Base-by-base conservation (phyloP, 2,888 invertebrate species). In the Automeris io region DNA sequence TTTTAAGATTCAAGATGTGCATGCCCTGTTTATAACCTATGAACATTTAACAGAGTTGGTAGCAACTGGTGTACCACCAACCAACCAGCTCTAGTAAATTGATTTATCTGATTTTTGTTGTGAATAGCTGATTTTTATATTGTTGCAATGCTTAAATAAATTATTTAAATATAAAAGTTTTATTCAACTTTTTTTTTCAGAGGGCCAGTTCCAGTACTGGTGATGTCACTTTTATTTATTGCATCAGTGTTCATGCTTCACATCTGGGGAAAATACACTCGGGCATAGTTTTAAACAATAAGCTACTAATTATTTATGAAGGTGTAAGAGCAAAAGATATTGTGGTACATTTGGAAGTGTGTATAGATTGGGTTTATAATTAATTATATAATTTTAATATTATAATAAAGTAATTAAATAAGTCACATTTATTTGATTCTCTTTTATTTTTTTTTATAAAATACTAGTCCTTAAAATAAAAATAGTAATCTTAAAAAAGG, bases 191-290 rank as follows among this genome's bases (percentile, higher is more conserved):
- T 61, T 69, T 68, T 50, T 91, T 91, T 33, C 89, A 97, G 97
- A 58, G 99, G 99, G 43, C 99, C 99, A 62, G 99, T 99, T 55
- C 99, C 99, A 62, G 99, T 99, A 21, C 88, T 99, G 68, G 99
- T 99, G 41, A 99, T 99, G 98, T 98, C 98, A 43, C 90, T 99
- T 38, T 91, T 99, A 37, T 99, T 99, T 88, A 99, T 99, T 70
- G 99, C 99, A 16, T 99, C 98, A 37, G 99, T 99, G 39, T 99
- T 99, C 80, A 98, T 99, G 96, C 91, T 99, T 53, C 99, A 99
- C 89, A 99, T 99, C 76, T 99, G 99, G 99, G 99, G 99, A 75
- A 99, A 99, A 90, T 96, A 96, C 81, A 96, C 95, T 48, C 91
- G 96, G 68, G 92, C 95, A 62, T 85, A 70, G 76, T 48, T 33